Evolutionary conservation across 2,113 vertebrate genomes (phyloP).

Genomic region (Oncorhynchus kisutch): DNA sequence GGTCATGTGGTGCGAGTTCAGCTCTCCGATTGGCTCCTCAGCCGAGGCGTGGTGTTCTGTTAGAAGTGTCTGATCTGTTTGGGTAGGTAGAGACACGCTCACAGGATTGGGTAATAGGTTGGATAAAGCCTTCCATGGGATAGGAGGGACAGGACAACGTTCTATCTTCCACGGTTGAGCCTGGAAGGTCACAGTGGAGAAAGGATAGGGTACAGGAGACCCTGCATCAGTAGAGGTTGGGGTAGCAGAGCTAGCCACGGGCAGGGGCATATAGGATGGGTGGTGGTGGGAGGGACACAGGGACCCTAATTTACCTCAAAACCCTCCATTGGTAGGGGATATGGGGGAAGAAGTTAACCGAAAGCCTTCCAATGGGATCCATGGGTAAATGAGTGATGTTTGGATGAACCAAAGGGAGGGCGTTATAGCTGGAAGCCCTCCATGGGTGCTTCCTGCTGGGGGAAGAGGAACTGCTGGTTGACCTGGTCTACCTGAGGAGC

Average conservation of each 20-base stretch:
- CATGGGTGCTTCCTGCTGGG: constrained; percentile 94
- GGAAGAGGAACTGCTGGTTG: constrained; percentile 97
- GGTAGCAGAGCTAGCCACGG: neutral
- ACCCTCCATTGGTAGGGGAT: too few species aligned
- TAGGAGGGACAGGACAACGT: neutral
- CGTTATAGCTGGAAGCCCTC: constrained; percentile 97
- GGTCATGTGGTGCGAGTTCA: neutral
- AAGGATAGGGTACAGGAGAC: neutral
- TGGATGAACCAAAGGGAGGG: constrained; percentile 11
- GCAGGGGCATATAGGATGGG: neutral
- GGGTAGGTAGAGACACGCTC: neutral
- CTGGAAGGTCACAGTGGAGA: neutral
- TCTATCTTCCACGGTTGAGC: neutral
- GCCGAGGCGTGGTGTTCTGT: neutral
- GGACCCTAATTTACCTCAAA: too few species aligned
- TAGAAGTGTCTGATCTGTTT: neutral
- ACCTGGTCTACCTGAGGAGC: constrained; percentile 92
- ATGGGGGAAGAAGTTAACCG: neutral
- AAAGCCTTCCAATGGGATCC: neutral
- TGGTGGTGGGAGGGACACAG: neutral
- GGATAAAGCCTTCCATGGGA: neutral
- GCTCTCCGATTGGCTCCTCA: constrained; percentile 8
- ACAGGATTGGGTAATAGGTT: neutral
- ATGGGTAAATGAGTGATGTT: constrained; percentile 16
- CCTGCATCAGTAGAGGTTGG: constrained; percentile 1